A percentile compares a stretch with the other conserved stretches of the same genome.
phyloP scores from a whole-genome alignment of 2,113 vertebrate genomes.

The Nesogale talazaci region DNA sequence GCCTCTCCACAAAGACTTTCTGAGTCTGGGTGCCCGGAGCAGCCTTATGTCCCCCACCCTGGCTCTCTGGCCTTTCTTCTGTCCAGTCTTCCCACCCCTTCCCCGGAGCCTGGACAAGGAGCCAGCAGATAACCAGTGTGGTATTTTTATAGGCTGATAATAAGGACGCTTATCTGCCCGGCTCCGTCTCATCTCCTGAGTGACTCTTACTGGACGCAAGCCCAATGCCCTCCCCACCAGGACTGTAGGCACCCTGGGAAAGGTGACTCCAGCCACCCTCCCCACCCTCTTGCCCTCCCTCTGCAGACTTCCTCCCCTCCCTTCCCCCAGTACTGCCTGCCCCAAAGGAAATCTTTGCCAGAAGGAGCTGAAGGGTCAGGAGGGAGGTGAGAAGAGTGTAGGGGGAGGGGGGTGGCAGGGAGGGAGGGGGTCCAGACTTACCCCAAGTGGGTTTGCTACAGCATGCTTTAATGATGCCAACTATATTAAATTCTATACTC shows the following conservation, averaged over 20 bases:
- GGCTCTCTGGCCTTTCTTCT: neutral
- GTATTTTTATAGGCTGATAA: slow-evolving; percentile 89
- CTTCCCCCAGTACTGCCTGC: neutral
- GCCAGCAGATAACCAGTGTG: slow-evolving; percentile 85
- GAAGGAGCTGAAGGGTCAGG: neutral
- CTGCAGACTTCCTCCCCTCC: neutral
- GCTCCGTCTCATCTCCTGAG: slow-evolving; percentile 79
- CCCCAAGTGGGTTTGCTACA: slow-evolving; percentile 31
- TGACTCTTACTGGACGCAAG: slow-evolving; percentile 83
- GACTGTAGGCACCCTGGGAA: slow-evolving; percentile 50
- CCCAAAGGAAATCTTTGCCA: neutral
- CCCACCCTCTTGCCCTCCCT: neutral
- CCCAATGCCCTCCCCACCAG: neutral
- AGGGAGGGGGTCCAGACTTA: neutral
- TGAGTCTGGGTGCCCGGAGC: neutral
- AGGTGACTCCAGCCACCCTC: neutral
- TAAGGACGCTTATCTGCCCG: slow-evolving; percentile 82
- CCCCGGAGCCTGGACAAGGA: slow-evolving; percentile 78
- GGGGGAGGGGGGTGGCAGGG: neutral
- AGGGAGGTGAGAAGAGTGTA: neutral
- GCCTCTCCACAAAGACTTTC: neutral
- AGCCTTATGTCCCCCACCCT: neutral
- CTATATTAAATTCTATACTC: slow-evolving; percentile 79
- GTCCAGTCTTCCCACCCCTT: slow-evolving; percentile 19
- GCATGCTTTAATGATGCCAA: slow-evolving; percentile 78